phyloP scores from a whole-genome alignment of 2,113 vertebrate species.

The Apistogramma diplotaenia region DNA sequence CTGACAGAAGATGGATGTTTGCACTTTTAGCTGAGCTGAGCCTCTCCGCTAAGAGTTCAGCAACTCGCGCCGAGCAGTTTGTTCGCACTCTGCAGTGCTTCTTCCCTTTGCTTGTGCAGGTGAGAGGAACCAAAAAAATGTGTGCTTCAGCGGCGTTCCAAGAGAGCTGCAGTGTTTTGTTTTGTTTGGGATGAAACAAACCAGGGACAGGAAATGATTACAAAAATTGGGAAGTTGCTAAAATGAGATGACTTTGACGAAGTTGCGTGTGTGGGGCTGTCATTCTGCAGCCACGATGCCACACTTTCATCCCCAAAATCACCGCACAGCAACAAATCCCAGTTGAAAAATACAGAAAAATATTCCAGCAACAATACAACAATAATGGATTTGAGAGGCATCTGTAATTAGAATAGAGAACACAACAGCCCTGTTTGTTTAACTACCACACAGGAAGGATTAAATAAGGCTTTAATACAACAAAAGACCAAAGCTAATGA shows the following conservation, averaged over 20 bases:
- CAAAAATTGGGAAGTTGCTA: neutral
- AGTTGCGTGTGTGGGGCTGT: neutral
- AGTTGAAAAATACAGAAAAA: neutral
- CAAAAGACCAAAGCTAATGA: neutral
- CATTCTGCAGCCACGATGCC: neutral
- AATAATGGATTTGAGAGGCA: neutral
- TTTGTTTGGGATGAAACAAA: neutral
- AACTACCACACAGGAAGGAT: conserved; percentile 2
- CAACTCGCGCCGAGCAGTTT: neutral
- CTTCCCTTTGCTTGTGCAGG: conserved; percentile 13
- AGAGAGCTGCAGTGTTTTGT: neutral
- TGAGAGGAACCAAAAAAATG: neutral
- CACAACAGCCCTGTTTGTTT: neutral
- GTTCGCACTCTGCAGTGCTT: conserved; percentile 14
- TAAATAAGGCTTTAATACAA: conserved; percentile 15
- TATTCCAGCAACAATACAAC: neutral
- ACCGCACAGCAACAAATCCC: neutral
- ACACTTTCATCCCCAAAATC: neutral
- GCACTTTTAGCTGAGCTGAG: neutral
- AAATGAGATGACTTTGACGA: neutral
- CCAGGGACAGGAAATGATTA: neutral
- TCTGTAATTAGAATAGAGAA: conserved; percentile 1
- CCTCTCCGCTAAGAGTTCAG: neutral
- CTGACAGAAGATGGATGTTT: neutral
- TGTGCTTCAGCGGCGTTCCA: neutral